Conservation (phyloP, 2,888 invertebrate genomes). For the Sipha maydis region DNA sequence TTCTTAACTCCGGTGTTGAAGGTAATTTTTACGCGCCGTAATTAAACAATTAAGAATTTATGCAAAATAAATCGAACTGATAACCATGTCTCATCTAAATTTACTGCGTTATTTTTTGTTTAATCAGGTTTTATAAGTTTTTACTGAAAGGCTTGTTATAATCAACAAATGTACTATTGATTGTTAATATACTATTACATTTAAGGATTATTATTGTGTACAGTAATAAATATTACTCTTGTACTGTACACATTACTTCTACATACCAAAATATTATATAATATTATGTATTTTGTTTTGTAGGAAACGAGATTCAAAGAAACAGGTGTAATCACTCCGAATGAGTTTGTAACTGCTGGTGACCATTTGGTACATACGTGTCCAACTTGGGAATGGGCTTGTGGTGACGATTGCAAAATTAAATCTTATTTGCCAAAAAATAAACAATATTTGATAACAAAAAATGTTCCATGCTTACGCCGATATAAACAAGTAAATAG, state of each 20-base stretch:
- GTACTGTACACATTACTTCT: no score
- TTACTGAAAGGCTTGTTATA: no score
- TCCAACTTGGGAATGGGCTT: constrained; percentile 99
- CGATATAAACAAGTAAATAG: constrained; percentile 86
- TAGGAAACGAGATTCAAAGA: constrained; percentile 97
- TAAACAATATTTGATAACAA: constrained; percentile 96
- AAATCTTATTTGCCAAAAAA: constrained; percentile 92
- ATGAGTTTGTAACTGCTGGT: constrained; percentile 98
- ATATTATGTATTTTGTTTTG: constrained; percentile 14
- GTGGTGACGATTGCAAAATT: constrained; percentile 88
- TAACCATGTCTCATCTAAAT: no score
- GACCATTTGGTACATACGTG: constrained; percentile 99
- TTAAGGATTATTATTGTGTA: no score
- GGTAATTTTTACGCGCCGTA: constrained; percentile 70
- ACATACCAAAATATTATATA: no score
- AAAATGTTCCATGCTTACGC: constrained; percentile 96
- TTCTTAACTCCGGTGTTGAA: constrained; percentile 95
- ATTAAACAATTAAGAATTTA: no score
- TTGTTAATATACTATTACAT: no score
- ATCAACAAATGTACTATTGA: no score
- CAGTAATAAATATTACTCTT: no score
- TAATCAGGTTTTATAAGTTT: no score
- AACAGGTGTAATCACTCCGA: constrained; percentile 97
- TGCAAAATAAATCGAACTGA: no score
- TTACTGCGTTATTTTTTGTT: no score